A percentile compares a stretch with the other conserved stretches of the same genome.
Conservation (phyloP, 2,888 invertebrate genomes). For the Drosophila leonis region DNA sequence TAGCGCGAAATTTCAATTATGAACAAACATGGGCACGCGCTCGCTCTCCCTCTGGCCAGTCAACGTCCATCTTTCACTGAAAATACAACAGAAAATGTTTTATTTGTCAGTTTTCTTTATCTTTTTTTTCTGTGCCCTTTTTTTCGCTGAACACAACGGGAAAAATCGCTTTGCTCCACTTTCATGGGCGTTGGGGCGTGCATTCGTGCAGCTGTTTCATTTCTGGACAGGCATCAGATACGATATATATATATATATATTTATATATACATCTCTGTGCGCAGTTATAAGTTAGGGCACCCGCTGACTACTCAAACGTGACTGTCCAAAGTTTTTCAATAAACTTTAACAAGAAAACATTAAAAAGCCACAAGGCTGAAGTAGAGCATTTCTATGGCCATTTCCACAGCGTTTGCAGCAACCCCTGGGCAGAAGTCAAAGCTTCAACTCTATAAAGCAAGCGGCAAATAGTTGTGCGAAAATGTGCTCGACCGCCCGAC, state of each 20-base stretch:
- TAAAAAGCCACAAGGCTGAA: conserved; percentile 77
- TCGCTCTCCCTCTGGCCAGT: background rate
- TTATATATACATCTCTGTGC: conserved; percentile 13
- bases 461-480: conserved; percentile 76
- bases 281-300: conserved; percentile 59
- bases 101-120: conserved; percentile 48
- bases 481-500: conserved; percentile 30
- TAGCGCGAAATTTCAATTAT: conserved; percentile 81
- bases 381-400: conserved; percentile 68
- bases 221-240: conserved; percentile 50
- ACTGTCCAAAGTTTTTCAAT: conserved; percentile 81
- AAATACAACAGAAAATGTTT: conserved; percentile 52
- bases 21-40: conserved; percentile 63
- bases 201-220: conserved; percentile 74
- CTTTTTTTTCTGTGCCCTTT: conserved; percentile 28
- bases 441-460: conserved; percentile 68
- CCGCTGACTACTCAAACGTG: conserved; percentile 82
- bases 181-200: conserved; percentile 72
- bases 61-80: conserved; percentile 9
- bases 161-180: conserved; percentile 69
- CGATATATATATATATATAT: conserved; percentile 7
- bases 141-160: conserved; percentile 39
- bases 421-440: conserved; percentile 62
- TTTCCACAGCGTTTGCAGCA: conserved; percentile 27
- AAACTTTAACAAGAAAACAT: conserved; percentile 82